Evolutionary conservation across 2,113 vertebrate genomes (phyloP), one percentile per base, ranked within the genome.

Genomic region (Globicephala melas): DNA sequence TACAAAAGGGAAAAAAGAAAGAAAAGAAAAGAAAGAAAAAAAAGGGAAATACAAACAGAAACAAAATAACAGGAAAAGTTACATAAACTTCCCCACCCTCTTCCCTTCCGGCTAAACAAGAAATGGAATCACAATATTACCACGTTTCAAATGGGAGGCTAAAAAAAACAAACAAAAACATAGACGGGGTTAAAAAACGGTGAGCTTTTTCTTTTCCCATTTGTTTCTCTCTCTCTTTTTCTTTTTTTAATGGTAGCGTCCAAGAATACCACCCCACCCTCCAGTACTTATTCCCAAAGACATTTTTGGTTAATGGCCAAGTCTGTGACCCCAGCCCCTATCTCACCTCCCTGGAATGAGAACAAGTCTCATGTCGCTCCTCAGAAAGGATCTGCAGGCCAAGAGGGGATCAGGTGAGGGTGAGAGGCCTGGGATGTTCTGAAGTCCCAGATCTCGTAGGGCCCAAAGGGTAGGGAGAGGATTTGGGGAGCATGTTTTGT

Each of bases 111-210:
- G 96, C 98, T 98, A 97, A 98, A 98, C 97, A 98, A 98, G 98
- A 94, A 98, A 99, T 92, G 97, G 98, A 99, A 98, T 97, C 98
- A 98, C 98, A 98, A 98, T 99, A 98, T 99, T 99, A 99, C 98
- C 99, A 98, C 98, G 97, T 98, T 98, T 99, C 98, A 98, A 98
- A 99, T 98, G 98, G 98, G 98, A 99, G 98, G 99, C 99, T 99
- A 99, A 99, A 99, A 99, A 99, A 98, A 97, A 95, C 87, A 98
- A 98, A 97, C 86, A 98, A 99, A 99, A 99, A 99, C 99, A 99
- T 98, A 99, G 98, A 98, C 94, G 98, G 98, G 98, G 98, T 98
- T 99, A 98, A 99, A 99, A 98, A 98, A 97, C 80, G 86, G 94
- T 82, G 83, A 97, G 95, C 92, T 93, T 93, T 96, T 47, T 89